These are phyloP conservation scores for Epistrophella euchroma DNA, from an alignment of 2,888 invertebrate genomes.

Conservation along the genomic window DNA sequence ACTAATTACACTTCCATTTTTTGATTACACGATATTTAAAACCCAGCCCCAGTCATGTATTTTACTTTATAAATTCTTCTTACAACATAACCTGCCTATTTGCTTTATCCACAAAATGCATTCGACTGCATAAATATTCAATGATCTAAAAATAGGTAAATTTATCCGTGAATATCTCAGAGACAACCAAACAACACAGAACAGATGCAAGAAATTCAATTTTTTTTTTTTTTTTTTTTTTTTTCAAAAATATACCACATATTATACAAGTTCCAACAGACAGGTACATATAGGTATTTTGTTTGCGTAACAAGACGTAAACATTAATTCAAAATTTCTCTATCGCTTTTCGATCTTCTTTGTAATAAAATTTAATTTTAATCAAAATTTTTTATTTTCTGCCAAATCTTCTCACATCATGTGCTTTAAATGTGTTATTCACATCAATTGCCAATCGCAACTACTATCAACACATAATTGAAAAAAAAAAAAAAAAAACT, in stretches of 20 bases:
- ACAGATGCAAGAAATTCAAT: conserved; percentile 49
- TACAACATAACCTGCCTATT: conserved; percentile 33
- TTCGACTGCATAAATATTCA: conserved; percentile 39
- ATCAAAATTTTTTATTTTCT: conserved; percentile 23
- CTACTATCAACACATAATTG: conserved; percentile 51
- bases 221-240: conserved; percentile 21
- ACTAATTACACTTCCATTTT: too few species aligned
- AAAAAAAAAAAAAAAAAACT: conserved; percentile 66
- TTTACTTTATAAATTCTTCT: conserved; percentile 11
- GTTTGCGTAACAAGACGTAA: conserved; percentile 53
- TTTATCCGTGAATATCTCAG: conserved; percentile 63
- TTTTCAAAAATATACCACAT: conserved; percentile 1
- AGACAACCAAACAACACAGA: conserved; percentile 48
- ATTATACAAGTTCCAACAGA: conserved; percentile 20
- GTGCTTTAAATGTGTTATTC: conserved; percentile 31
- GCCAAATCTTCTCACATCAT: conserved; percentile 30
- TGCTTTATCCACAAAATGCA: conserved; percentile 72
- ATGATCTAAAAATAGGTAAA: conserved; percentile 64
- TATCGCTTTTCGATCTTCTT: conserved; percentile 2
- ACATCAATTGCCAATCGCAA: conserved; percentile 44
- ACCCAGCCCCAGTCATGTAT: too few species aligned
- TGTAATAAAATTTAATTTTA: conserved; percentile 33
- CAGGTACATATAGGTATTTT: conserved; percentile 45
- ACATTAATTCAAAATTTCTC: conserved; percentile 42
- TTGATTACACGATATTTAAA: too few species aligned